Conservation (phyloP, 2,888 invertebrate genomes). For the Rhamnusium bicolor region DNA sequence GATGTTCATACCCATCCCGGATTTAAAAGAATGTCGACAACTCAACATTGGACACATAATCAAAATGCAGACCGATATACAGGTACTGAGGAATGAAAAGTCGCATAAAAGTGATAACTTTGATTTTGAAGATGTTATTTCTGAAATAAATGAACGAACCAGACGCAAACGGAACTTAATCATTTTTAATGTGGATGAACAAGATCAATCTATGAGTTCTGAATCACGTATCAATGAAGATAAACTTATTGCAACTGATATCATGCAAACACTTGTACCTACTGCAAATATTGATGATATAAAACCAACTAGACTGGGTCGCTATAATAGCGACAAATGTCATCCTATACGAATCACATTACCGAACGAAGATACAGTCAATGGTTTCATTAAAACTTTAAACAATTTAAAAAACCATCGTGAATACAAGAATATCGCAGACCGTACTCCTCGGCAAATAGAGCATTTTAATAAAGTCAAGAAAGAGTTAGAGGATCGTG, state of each 20-base stretch:
- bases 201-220: background rate
- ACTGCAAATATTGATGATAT: background rate
- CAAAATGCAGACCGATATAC: background rate
- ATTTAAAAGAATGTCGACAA: no score
- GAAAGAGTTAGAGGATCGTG: background rate
- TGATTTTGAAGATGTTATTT: background rate
- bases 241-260: background rate
- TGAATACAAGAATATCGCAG: no score
- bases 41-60: no score
- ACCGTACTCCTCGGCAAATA: no score
- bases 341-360: background rate
- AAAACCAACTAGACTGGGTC: background rate
- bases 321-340: background rate
- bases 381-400: background rate
- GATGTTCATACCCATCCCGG: no score
- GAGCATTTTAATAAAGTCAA: background rate
- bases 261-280: background rate
- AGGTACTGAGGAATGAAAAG: background rate
- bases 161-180: background rate
- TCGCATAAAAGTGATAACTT: background rate
- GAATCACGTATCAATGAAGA: background rate
- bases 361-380: background rate
- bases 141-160: background rate
- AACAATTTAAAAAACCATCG: no score
- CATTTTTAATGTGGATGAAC: background rate